Evolutionary conservation across 1,140 invertebrate species (phyloP), one percentile per base, ranked within the genome.

Genomic region (Drosophila yakuba): DNA sequence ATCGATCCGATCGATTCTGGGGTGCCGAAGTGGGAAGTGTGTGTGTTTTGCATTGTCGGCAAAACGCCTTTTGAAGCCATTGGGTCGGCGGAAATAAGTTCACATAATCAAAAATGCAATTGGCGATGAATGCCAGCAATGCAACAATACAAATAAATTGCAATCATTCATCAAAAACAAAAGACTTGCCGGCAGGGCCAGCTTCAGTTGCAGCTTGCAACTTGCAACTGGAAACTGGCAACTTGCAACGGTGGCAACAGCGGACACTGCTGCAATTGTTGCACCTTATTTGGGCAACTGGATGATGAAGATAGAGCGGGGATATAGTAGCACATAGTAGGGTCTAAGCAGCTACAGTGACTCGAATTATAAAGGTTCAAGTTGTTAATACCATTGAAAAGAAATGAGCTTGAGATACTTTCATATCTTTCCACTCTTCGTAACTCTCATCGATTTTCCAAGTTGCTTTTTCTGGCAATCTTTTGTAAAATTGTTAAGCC

Each of bases 141-240:
- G 84, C 84, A 88, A 88, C 85, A 88, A 89, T 88, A 88, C 77
- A 88, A 88, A 88, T 88, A 88, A 88, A 88, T 88, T 88, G 84
- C 84, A 84, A 80, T 84, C 84, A 88, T 90, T 80, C 84, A 88
- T 88, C 83, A 88, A 82, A 76, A 77, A 89, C 85, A 89, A 89
- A 83, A 81, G 75, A 88, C 48, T 80, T 56, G 80, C 63, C 67
- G 76, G 73, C 52, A 56, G 12, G 20, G 20, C n/a, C 41, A 58
- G 59, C 63, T 62, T 52, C 62, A 50, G 54, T 44, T 59, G 17
- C 76, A 55, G 43, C 48, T 52, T 14, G 35, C 64, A 45, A 39
- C 36, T 36, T 4, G 25, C 25, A 25, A 4, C 44, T 15, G 59
- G 64, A 51, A 52, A 45, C 43, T 59, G 36, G 58, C 59, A 41